phyloP scores from a whole-genome alignment of 23 tunicate genomes.

The Phallusia fumigata region DNA sequence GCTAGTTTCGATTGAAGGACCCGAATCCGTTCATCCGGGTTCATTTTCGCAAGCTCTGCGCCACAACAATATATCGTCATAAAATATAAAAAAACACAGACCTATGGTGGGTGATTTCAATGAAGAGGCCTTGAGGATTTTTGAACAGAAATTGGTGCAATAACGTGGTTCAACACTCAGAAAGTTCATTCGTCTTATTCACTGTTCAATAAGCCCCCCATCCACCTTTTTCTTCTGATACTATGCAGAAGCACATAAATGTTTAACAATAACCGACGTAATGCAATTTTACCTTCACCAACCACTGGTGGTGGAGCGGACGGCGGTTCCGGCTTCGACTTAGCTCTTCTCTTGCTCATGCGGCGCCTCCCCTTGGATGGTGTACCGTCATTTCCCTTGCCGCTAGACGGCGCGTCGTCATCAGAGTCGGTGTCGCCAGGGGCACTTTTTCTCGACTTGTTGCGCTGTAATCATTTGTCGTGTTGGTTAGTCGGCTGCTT shows the following conservation, averaged over 20 bases:
- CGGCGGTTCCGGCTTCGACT: slow-evolving; percentile 76
- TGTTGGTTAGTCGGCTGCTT: neutral
- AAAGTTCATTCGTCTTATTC: too few species aligned
- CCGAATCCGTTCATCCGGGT: slow-evolving; percentile 59
- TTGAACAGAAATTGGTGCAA: too few species aligned
- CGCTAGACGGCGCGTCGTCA: slow-evolving; percentile 15
- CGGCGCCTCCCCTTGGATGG: slow-evolving; percentile 10
- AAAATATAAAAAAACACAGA: too few species aligned
- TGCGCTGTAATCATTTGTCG: neutral
- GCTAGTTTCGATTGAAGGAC: slow-evolving; percentile 51
- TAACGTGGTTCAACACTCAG: too few species aligned
- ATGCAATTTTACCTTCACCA: slow-evolving; percentile 37
- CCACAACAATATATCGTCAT: neutral
- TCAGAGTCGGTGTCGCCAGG: slow-evolving; percentile 39
- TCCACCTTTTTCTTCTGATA: too few species aligned
- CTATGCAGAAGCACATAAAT: too few species aligned
- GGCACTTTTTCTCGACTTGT: slow-evolving; percentile 4
- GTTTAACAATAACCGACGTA: neutral
- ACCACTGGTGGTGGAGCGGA: slow-evolving; percentile 74
- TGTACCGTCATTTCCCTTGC: slow-evolving; percentile 2
- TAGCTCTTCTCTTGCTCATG: slow-evolving; percentile 21
- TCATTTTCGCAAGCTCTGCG: slow-evolving; percentile 54
- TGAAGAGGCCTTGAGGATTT: too few species aligned
- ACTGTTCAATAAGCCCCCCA: too few species aligned
- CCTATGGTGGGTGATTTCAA: too few species aligned